Base-by-base conservation (phyloP, 2,888 invertebrate species). In the Himalopsyche kuldschensis region DNA sequence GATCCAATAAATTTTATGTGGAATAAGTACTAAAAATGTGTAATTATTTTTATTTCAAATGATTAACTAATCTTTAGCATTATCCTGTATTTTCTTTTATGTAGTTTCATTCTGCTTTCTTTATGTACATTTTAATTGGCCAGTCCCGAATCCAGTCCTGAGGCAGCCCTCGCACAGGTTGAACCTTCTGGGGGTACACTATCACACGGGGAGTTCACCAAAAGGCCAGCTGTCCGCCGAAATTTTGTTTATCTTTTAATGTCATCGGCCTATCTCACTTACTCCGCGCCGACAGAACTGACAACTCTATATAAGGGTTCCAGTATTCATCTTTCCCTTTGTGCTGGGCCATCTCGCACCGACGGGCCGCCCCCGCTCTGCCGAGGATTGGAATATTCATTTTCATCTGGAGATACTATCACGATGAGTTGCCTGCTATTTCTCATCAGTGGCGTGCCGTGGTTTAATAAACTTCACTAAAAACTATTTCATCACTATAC, bases 241-340 rank as follows among this genome's bases (percentile, higher is more conserved):
- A n/a, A 84, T 84, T 84, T 83, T 82, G 84, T 83, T 83, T 86
- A 86, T 86, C 86, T 84, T 84, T 83, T 84, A 86, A 86, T 86
- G 86, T 84, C 86, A 86, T 86, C 86, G 78, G 86, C 79, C 79
- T 82, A 82, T 82, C 85, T 81, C 80, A 48, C 31, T 32, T 46
- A 35, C 69, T 47, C 24, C 32, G 15, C 27, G 69, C 76, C 41
- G 69, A 69, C 69, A 69, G 30, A 24, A 79, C 63, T 63, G 80
- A 80, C 80, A 80, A 80, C 63, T 78, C 46, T 75, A 41, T 75
- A 41, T 75, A 30, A 75, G 79, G 82, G 79, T 47, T 63, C 76
- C 79, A 82, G 79, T 82, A 79, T 79, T 79, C 82, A 79, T 82
- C 47, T 46, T 75, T 35, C 79, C 78, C 69, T 82, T 82, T 82